Evolutionary conservation across 2,113 vertebrate genomes (phyloP).

Genomic region (Semnopithecus entellus): DNA sequence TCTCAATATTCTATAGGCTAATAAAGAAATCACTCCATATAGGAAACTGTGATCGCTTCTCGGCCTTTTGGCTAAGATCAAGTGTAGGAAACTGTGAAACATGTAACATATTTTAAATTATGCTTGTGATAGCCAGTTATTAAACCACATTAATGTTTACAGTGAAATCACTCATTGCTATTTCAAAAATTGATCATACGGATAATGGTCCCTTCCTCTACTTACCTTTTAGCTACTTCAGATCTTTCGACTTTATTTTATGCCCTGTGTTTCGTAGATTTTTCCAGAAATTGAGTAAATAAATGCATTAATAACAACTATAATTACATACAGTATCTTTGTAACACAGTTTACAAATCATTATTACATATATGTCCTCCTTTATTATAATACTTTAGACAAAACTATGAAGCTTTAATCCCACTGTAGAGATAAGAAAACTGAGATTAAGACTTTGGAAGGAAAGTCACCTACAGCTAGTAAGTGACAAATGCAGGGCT

Average conservation of each 20-base stretch:
- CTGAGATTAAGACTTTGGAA: neutral
- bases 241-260: neutral
- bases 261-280: too few species aligned
- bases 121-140: constrained; percentile 12
- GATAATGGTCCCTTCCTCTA: neutral
- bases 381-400: constrained; percentile 16
- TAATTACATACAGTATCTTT: neutral
- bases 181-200: constrained; percentile 42
- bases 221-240: constrained; percentile 7
- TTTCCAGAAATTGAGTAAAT: neutral
- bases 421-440: neutral
- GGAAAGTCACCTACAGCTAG: neutral
- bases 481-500: neutral
- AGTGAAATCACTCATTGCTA: constrained; percentile 23
- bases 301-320: constrained; percentile 13
- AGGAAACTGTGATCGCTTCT: neutral
- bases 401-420: neutral
- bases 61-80: too few species aligned
- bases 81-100: neutral
- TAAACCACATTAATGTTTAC: constrained; percentile 38
- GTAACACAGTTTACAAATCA: neutral
- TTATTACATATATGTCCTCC: neutral
- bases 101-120: constrained; percentile 38
- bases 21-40: neutral
- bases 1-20: neutral